Evolutionary conservation across 2,888 invertebrate genomes (phyloP).

Genomic region (Acrobasis suavella): DNA sequence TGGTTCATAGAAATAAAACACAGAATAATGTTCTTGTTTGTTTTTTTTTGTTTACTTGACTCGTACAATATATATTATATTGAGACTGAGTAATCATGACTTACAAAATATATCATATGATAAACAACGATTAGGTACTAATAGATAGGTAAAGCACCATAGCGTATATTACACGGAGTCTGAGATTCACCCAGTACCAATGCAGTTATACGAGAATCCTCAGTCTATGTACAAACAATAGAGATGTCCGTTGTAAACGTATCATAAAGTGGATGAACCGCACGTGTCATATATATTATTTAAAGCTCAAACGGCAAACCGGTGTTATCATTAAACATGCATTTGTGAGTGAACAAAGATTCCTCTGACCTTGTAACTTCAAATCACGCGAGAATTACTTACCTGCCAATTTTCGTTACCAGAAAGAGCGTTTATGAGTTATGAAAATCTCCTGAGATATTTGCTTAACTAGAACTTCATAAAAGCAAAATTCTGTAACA

Average conservation of each 20-base stretch:
- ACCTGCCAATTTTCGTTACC: constrained; percentile 40
- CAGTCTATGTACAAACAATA: background rate
- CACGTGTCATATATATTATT: constrained; percentile 27
- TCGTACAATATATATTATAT: too few relatives aligned
- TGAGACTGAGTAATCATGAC: background rate
- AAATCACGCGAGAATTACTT: constrained; percentile 35
- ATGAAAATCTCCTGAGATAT: constrained; percentile 28
- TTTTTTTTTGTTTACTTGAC: background rate
- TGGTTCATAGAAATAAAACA: constrained; percentile 27
- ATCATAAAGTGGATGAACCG: constrained; percentile 16
- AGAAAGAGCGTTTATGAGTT: constrained; percentile 28
- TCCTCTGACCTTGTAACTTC: constrained; percentile 16
- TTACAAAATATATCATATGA: too few relatives aligned
- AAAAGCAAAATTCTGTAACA: background rate
- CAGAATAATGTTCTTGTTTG: background rate
- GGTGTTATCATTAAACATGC: constrained; percentile 29
- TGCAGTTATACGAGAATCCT: too few relatives aligned
- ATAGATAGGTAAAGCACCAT: too few relatives aligned
- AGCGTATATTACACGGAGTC: too few relatives aligned
- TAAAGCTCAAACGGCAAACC: constrained; percentile 28
- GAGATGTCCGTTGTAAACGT: constrained; percentile 27
- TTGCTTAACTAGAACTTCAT: constrained; percentile 4
- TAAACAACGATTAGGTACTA: too few relatives aligned
- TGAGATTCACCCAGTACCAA: too few relatives aligned
- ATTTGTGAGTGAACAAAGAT: constrained; percentile 20